Conservation (phyloP, 2,888 invertebrate genomes). For the Flabesymbios commensalis region DNA sequence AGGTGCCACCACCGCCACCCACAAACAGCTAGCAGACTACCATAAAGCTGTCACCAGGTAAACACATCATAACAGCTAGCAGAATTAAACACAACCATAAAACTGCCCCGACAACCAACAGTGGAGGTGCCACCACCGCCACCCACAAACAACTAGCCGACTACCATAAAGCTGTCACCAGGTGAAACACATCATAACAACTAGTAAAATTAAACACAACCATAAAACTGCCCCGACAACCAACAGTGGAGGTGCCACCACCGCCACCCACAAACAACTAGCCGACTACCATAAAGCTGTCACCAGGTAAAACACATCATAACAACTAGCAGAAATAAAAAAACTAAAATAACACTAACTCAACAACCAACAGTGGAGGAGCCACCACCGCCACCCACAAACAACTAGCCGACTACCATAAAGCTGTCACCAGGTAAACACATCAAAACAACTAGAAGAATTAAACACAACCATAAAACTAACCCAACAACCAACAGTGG, state of each 20-base stretch:
- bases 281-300: constrained; percentile 30
- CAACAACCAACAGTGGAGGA: constrained; percentile 52
- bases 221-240: too few relatives aligned
- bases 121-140: constrained; percentile 33
- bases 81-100: too few relatives aligned
- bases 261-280: constrained; percentile 34
- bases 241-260: constrained; percentile 48
- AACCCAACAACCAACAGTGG: constrained; percentile 69
- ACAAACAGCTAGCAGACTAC: constrained; percentile 30
- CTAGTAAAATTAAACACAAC: too few relatives aligned
- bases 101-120: constrained; percentile 73
- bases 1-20: constrained; percentile 34
- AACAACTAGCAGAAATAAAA: too few relatives aligned
- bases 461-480: too few relatives aligned
- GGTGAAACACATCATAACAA: too few relatives aligned
- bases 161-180: constrained; percentile 28
- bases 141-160: constrained; percentile 29
- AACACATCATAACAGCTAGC: too few relatives aligned
- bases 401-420: constrained; percentile 30
- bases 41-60: constrained; percentile 26
- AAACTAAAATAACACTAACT: too few relatives aligned
- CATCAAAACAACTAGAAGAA: too few relatives aligned
- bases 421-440: constrained; percentile 22
- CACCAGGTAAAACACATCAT: too few relatives aligned
- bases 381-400: constrained; percentile 36